Evolutionary conservation across 2,113 vertebrate species (phyloP).

Genomic region (Cnemophilus loriae): DNA sequence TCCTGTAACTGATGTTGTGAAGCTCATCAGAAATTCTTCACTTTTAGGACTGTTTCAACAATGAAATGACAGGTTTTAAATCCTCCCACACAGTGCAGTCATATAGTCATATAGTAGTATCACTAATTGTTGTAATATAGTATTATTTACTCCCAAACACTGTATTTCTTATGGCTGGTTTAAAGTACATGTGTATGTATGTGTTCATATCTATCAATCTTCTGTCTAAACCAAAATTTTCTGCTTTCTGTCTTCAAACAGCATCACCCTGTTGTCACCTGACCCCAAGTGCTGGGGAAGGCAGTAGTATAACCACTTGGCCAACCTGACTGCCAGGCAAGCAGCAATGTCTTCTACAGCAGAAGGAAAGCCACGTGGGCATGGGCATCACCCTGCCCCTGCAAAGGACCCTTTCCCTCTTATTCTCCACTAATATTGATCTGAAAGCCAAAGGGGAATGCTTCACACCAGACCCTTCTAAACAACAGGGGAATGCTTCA

Average conservation of each 20-base stretch:
- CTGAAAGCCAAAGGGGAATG: not conserved
- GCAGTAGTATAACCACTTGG: not conserved
- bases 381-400: not conserved
- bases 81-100: not conserved
- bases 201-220: not conserved
- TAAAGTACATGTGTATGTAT: not conserved
- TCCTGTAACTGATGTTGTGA: not conserved
- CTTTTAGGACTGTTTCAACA: not conserved
- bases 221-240: not conserved
- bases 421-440: not conserved
- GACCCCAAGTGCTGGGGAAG: not conserved
- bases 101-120: not conserved
- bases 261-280: not conserved
- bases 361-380: not conserved
- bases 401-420: not conserved
- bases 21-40: not conserved
- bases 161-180: not conserved
- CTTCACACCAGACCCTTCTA: not conserved
- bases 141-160: not conserved
- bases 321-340: not conserved
- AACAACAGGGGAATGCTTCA: not conserved
- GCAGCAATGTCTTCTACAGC: not conserved
- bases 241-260: not conserved
- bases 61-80: not conserved
- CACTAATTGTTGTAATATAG: not conserved